phyloP scores from a whole-genome alignment of 1,140 invertebrate species.

The Pinna nobilis region DNA sequence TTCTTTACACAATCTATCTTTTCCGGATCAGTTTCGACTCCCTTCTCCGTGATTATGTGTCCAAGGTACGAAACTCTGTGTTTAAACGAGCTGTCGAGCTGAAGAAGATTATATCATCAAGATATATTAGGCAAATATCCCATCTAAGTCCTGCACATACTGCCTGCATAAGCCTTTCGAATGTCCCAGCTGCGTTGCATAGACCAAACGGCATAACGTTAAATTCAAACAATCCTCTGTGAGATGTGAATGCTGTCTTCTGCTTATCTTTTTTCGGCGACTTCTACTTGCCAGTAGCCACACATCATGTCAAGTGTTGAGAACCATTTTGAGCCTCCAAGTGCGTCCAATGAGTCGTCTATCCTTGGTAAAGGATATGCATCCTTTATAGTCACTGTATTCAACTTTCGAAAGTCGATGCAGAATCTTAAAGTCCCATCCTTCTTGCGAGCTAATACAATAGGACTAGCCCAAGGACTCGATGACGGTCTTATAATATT shows the following conservation, averaged over 20 bases:
- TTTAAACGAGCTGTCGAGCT: slow-evolving; percentile 39
- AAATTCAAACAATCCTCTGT: not conserved
- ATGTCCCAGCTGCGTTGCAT: slow-evolving; percentile 2
- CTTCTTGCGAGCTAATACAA: slow-evolving; percentile 75
- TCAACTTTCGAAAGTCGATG: slow-evolving; percentile 76
- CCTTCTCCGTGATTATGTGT: slow-evolving; percentile 8
- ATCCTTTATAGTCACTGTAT: slow-evolving; percentile 73
- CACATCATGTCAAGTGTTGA: slow-evolving; percentile 71
- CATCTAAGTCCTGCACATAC: slow-evolving; percentile 6
- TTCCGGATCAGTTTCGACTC: slow-evolving; percentile 38
- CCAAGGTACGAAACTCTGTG: slow-evolving; percentile 45
- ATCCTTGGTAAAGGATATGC: slow-evolving; percentile 77
- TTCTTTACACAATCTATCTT: slow-evolving; percentile 64
- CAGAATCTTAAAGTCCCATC: slow-evolving; percentile 74
- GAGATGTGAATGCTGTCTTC: slow-evolving; percentile 62
- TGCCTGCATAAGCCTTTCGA: slow-evolving; percentile 16
- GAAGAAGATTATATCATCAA: slow-evolving; percentile 43
- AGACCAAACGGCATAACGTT: slow-evolving; percentile 13
- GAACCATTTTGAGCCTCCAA: slow-evolving; percentile 72
- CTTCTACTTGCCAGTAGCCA: slow-evolving; percentile 69
- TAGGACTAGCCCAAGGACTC: slow-evolving; percentile 75
- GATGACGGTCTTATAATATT: slow-evolving; percentile 67
- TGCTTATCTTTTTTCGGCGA: slow-evolving; percentile 64
- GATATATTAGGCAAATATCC: slow-evolving; percentile 29
- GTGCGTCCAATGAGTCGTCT: slow-evolving; percentile 70